Evolutionary conservation across 1,140 invertebrate genomes (phyloP), one percentile per base, ranked within the genome.

Genomic region (Drosophila seguyi): DNA sequence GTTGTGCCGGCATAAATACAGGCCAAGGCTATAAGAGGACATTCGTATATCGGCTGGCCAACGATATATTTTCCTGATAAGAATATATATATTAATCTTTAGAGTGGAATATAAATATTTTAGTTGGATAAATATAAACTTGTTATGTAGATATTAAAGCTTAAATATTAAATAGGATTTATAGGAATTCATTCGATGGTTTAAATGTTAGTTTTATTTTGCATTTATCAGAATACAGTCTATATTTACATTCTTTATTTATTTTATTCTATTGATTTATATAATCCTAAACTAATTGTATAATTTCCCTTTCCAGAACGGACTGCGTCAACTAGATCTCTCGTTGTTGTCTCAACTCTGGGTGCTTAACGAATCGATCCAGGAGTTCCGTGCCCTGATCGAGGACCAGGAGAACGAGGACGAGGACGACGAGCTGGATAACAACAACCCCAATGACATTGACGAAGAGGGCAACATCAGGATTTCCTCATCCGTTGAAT

Each of bases 351-450:
- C 97, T 10, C 97, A 98, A 93, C 93, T 98, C 62, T 97, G 97
- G 97, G 96, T 96, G 0, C 93, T 98, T 16, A 97, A 97, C 92
- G 97, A 98, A 91, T 96, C 97, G 1, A 97, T 98, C 90, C 96
- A 97, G 81, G 96, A 97, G 73, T 98, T 97, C 93, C 95, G 97
- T n/a, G 94, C 95, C 50, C 94, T 96, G 41, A 92, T 96, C 45
- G 95, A 96, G 83, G 95, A 96, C 8, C 95, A 96, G 74, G 95
- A 95, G 57, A 95, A 83, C 42, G 84, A 88, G 39, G 86, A 91
- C 22, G 86, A 90, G 36, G 86, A 90, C 27, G 81, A 81, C 20
- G 78, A 82, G 18, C 73, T 82, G 36, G 75, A 79, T 4, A 53
- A 79, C 11, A 53, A 79, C 11, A 47, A 73, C 16, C 62, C 36